Base-by-base conservation (phyloP, 2,113 vertebrate species). In the Rhea americana region DNA sequence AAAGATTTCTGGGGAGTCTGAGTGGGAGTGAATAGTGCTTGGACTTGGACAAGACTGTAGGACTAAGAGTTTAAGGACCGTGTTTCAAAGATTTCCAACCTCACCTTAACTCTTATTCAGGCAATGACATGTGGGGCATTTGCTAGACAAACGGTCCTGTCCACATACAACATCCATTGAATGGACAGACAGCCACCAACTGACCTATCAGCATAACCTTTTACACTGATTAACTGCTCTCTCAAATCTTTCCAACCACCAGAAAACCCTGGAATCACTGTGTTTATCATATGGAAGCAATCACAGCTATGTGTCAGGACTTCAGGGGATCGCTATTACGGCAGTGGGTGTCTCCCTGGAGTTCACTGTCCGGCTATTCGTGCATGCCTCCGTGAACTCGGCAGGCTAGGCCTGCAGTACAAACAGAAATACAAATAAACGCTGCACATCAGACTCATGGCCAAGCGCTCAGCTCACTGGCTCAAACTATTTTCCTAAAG, bases 11-110 rank as follows among this genome's bases (percentile, higher is more conserved):
- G 65, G 24, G 79, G 32, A 78, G 37, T 26, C 22, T 48, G 59
- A 51, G 67, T 32, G 25, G 67, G 41, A 8, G 17, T 11, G 51
- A 65, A 14, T 16, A 82, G 32, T 16, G 25, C 20, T 74, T 24
- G 75, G 47, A 1, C 2, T 63, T 37, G 43, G 55, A 53, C 66
- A 7, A 71, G 6, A 30, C 0, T 1, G 41, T 7, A 70, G 22
- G 79, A 56, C 5, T 7, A 13, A 15, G 43, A 37, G 5, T 80
- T 91, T 22, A 70, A 50, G 20, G 17, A 53, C 2, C 5, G 14
- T 30, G 39, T 24, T 48, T 61, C 20, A 55, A 53, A 65, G 61
- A 62, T 5, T 24, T 37, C 26, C 37, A 51, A 24, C n/a, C 4
- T 75, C 45, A 45, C 53, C 22, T 5, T 1, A 2, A 19, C 4